Evolutionary conservation across 1,140 invertebrate genomes (phyloP).

Genomic region (Drosophila setifemur): DNA sequence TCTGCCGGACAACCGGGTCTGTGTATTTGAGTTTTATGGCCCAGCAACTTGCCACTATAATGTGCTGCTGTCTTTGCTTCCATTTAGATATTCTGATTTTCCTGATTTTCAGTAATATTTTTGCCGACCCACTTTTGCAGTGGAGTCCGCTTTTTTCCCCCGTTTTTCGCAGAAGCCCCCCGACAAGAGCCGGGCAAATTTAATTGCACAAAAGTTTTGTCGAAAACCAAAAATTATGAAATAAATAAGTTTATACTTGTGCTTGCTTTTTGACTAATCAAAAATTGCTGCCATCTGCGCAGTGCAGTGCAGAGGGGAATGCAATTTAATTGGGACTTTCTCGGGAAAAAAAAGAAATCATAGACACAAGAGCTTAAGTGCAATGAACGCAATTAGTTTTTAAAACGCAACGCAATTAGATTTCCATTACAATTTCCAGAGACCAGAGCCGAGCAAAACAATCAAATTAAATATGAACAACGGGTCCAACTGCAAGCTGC

Average conservation of each 20-base stretch:
- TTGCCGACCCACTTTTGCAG: constrained; percentile 4
- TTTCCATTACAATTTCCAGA: constrained; percentile 39
- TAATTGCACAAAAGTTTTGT: constrained; percentile 44
- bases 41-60: constrained; percentile 3
- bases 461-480: constrained; percentile 53
- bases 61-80: constrained; percentile 6
- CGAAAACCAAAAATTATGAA: constrained; percentile 28
- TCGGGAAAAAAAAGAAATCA: not conserved
- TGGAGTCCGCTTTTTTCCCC: too few species aligned
- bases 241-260: constrained; percentile 28
- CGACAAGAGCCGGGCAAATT: constrained; percentile 11
- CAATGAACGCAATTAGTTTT: constrained; percentile 58
- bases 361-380: constrained; percentile 16
- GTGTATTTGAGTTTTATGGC: constrained; percentile 26
- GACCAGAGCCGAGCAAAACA: constrained; percentile 14
- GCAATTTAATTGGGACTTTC: constrained; percentile 57
- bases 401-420: constrained; percentile 50
- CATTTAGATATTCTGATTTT: too few species aligned
- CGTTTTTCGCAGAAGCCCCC: not conserved
- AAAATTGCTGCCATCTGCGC: not conserved
- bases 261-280: constrained; percentile 18
- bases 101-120: constrained; percentile 32
- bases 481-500: constrained; percentile 13
- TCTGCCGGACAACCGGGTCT: constrained; percentile 17
- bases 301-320: constrained; percentile 18